Percentiles rank a stretch among this genome's conserved stretches.
Evolutionary conservation across 37 sponge, comb jelly and placozoan genomes (phyloP).

Genomic region (Bolinopsis microptera): DNA sequence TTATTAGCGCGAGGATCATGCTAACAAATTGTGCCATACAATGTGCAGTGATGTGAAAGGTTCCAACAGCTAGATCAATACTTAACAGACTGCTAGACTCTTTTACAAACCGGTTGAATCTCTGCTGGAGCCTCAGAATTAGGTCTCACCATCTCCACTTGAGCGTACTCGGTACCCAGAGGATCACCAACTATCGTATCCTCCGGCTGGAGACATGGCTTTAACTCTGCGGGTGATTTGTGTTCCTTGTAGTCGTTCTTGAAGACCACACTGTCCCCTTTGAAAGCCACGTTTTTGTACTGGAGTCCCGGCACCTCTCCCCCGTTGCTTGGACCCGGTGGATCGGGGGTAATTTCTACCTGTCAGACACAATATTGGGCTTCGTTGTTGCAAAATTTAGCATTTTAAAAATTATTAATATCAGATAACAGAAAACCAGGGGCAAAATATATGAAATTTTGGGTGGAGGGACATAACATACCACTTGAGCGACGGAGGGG

Average conservation of each 20-base stretch:
- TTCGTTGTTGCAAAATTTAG: neutral
- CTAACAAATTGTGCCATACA: too few species aligned
- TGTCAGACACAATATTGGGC: neutral
- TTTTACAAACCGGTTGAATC: neutral
- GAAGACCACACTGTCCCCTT: neutral
- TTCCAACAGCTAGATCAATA: too few species aligned
- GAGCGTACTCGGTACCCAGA: neutral
- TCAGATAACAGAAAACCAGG: neutral
- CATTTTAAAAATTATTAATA: too few species aligned
- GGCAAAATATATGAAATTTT: too few species aligned
- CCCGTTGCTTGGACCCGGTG: neutral
- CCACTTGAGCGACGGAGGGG: neutral
- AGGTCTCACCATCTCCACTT: neutral
- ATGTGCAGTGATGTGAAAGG: too few species aligned
- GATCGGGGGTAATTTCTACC: neutral
- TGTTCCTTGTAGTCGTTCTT: neutral
- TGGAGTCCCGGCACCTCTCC: neutral
- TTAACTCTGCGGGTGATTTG: neutral
- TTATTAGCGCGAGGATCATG: too few species aligned
- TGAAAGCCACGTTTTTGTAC: constrained; percentile 1
- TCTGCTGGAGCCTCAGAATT: neutral
- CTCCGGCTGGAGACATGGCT: neutral
- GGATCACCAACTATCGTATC: neutral
- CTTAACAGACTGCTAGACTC: too few species aligned
- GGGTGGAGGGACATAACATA: neutral